These are phyloP conservation scores for Centropristis striata DNA, from an alignment of 2,113 vertebrate species.

Conservation along the genomic window DNA sequence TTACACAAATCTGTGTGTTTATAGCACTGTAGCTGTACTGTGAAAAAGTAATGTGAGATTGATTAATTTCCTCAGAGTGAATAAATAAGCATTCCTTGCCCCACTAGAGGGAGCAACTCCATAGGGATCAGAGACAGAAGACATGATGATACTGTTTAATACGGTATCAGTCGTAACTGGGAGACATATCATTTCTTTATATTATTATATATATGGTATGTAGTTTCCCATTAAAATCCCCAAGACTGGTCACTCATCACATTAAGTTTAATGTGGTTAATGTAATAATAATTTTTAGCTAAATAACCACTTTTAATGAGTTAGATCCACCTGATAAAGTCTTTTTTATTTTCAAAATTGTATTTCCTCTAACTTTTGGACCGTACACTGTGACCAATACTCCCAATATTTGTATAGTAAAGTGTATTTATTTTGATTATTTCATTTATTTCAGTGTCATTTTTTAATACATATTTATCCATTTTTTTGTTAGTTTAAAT, in stretches of 20 bases:
- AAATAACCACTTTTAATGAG: too few species aligned
- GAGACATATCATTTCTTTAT: slow-evolving; percentile 16
- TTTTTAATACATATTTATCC: background rate
- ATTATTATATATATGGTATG: background rate
- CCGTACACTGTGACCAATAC: background rate
- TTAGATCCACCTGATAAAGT: too few species aligned
- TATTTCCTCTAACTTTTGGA: background rate
- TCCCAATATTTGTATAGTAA: background rate
- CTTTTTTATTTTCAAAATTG: background rate
- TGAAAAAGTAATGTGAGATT: slow-evolving; percentile 4
- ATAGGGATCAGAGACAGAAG: slow-evolving; percentile 52
- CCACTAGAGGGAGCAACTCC: slow-evolving; percentile 81
- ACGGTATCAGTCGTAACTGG: slow-evolving; percentile 5
- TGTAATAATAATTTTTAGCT: too few species aligned
- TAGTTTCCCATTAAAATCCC: background rate
- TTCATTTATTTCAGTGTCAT: too few species aligned
- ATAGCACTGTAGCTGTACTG: background rate
- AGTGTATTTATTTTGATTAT: background rate
- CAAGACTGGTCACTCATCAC: background rate
- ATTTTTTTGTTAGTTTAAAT: background rate
- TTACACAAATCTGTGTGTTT: slow-evolving; percentile 20
- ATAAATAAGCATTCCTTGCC: slow-evolving; percentile 25
- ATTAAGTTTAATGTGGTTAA: background rate
- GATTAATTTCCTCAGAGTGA: slow-evolving; percentile 12
- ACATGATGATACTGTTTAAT: slow-evolving; percentile 18